Conservation (phyloP, 2,113 vertebrate genomes). For the Limanda limanda region DNA sequence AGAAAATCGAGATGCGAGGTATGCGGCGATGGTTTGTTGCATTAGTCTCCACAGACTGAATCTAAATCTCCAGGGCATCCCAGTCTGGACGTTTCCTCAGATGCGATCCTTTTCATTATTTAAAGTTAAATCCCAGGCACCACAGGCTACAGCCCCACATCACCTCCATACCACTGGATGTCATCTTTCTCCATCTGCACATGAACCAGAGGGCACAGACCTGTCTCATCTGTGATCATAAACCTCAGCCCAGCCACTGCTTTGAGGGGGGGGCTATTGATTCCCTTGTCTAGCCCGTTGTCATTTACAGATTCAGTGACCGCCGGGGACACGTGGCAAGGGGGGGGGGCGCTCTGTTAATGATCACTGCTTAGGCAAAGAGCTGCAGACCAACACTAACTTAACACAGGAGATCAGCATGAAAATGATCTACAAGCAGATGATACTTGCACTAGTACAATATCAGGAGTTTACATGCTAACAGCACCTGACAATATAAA, state of each 20-base stretch:
- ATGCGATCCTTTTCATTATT: slow-evolving; percentile 1
- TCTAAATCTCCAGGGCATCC: slow-evolving; percentile 12
- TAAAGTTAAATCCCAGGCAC: slow-evolving; percentile 8
- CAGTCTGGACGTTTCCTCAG: neutral
- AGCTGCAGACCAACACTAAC: slow-evolving; percentile 13
- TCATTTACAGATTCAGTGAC: slow-evolving; percentile 49
- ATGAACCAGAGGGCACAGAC: slow-evolving; percentile 25
- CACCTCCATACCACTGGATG: slow-evolving; percentile 12
- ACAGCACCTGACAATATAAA: neutral
- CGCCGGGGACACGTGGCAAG: slow-evolving; percentile 27
- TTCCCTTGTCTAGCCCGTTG: slow-evolving; percentile 34
- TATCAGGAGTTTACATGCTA: neutral
- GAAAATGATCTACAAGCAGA: slow-evolving; percentile 3
- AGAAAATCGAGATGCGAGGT: slow-evolving; percentile 3
- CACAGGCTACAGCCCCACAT: neutral
- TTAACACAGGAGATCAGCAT: neutral
- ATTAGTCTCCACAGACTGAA: slow-evolving; percentile 3
- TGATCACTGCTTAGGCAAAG: slow-evolving; percentile 46
- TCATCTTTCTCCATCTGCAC: slow-evolving; percentile 20
- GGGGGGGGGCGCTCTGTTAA: slow-evolving; percentile 28
- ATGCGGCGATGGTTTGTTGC: neutral
- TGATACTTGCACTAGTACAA: neutral
- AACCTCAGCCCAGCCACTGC: slow-evolving; percentile 33
- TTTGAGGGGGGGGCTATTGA: slow-evolving; percentile 55
- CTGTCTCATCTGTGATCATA: slow-evolving; percentile 44